Evolutionary conservation across 2,888 invertebrate species (phyloP).

Genomic region (Agrotis segetum): DNA sequence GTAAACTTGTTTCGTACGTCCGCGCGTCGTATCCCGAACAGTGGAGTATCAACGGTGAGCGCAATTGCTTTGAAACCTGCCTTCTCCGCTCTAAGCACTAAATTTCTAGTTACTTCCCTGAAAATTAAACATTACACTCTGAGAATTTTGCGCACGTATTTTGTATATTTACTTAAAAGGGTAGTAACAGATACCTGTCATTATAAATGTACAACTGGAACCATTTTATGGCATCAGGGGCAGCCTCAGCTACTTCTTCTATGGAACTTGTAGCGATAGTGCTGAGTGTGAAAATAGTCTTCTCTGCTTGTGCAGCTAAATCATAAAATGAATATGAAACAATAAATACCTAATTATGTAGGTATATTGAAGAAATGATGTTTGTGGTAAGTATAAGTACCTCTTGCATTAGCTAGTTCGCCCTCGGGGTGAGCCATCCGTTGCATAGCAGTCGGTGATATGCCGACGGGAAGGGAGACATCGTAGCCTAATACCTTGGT

Average conservation of each 20-base stretch:
- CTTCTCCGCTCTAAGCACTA: conserved; percentile 95
- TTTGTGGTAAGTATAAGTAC: conserved; percentile 78
- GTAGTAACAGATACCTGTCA: conserved; percentile 91
- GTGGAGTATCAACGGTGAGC: conserved; percentile 96
- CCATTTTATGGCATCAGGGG: conserved; percentile 95
- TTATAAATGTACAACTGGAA: conserved; percentile 98
- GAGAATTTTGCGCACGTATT: neutral
- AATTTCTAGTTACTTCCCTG: conserved; percentile 92
- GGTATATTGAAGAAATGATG: too few relatives aligned
- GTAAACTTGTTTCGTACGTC: conserved; percentile 96
- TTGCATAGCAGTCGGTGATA: conserved; percentile 98
- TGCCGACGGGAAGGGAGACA: conserved; percentile 94
- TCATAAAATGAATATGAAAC: conserved; percentile 2
- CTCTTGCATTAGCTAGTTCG: conserved; percentile 95
- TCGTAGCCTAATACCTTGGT: conserved; percentile 92
- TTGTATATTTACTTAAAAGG: neutral
- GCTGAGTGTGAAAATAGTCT: conserved; percentile 95
- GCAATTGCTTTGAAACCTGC: conserved; percentile 97
- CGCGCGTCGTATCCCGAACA: conserved; percentile 95
- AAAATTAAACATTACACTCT: conserved; percentile 50
- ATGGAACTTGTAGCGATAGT: conserved; percentile 97
- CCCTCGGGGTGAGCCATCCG: conserved; percentile 97
- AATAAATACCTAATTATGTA: neutral
- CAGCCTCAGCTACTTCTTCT: conserved; percentile 95
- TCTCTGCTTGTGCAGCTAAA: conserved; percentile 94